phyloP scores from a whole-genome alignment of 2,113 vertebrate species.

The Aegithalos caudatus region DNA sequence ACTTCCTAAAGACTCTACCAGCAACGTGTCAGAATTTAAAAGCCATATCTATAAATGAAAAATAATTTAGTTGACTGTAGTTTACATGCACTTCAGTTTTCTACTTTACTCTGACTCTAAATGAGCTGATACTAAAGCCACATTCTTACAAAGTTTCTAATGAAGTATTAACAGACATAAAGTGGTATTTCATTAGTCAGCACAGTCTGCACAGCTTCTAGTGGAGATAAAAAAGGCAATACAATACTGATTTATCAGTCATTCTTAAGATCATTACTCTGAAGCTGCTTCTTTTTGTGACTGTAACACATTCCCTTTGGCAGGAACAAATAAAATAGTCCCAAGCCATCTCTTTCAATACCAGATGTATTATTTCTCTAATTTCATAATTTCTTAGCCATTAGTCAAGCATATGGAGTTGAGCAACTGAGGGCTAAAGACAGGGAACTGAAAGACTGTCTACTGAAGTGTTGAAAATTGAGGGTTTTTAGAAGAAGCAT shows the following conservation, averaged over 20 bases:
- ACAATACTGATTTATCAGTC: not conserved
- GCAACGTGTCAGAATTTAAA: conserved; percentile 90
- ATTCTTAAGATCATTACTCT: not conserved
- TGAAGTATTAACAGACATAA: not conserved
- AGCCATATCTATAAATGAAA: conserved; percentile 85
- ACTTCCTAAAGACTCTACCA: conserved; percentile 75
- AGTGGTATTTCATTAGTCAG: not conserved
- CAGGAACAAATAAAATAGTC: not conserved
- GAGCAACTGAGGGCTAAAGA: not conserved
- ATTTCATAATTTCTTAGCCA: not conserved
- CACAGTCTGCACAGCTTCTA: not conserved
- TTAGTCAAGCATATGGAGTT: not conserved
- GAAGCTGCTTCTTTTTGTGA: not conserved
- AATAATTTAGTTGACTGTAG: conserved; percentile 21
- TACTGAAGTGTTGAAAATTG: not conserved
- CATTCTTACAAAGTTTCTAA: not conserved
- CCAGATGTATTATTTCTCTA: not conserved
- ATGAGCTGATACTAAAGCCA: not conserved
- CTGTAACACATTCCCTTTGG: not conserved
- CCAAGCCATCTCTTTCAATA: not conserved
- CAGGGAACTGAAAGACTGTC: not conserved
- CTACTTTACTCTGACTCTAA: not conserved
- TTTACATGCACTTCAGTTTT: not conserved
- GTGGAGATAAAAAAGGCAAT: not conserved
- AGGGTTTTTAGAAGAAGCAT: not conserved